phyloP scores from a whole-genome alignment of 2,113 vertebrate species.

The Anhinga rufa region DNA sequence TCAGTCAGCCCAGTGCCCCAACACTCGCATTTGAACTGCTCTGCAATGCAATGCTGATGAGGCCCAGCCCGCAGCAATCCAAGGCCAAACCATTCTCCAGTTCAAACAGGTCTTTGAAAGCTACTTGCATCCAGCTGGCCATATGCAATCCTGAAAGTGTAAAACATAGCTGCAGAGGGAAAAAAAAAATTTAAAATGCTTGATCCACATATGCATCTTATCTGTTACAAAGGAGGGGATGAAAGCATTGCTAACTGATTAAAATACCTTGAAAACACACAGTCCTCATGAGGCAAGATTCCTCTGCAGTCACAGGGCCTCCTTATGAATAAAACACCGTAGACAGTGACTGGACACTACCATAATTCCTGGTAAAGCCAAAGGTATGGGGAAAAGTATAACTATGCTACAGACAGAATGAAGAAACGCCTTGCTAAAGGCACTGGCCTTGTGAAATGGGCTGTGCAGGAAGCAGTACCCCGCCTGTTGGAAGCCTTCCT shows the following conservation, averaged over 20 bases:
- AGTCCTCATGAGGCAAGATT: neutral
- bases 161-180: neutral
- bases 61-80: neutral
- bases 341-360: neutral
- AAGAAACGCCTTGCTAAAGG: neutral
- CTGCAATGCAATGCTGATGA: neutral
- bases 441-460: neutral
- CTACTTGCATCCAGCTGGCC: neutral
- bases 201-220: neutral
- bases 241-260: neutral
- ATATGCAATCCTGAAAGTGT: neutral
- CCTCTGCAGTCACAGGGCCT: neutral
- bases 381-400: neutral
- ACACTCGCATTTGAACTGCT: neutral
- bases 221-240: neutral
- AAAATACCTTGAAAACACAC: neutral
- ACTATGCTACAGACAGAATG: neutral
- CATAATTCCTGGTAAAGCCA: neutral
- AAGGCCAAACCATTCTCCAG: neutral
- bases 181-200: neutral
- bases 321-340: neutral
- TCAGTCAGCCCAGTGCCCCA: neutral
- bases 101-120: neutral
- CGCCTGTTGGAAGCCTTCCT: neutral
- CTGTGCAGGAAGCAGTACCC: neutral